A percentile compares a stretch with the other conserved stretches of the same genome.
These are phyloP conservation scores for Metopia argyrocephala DNA, from an alignment of 2,888 invertebrate species.

Conservation along the genomic window DNA sequence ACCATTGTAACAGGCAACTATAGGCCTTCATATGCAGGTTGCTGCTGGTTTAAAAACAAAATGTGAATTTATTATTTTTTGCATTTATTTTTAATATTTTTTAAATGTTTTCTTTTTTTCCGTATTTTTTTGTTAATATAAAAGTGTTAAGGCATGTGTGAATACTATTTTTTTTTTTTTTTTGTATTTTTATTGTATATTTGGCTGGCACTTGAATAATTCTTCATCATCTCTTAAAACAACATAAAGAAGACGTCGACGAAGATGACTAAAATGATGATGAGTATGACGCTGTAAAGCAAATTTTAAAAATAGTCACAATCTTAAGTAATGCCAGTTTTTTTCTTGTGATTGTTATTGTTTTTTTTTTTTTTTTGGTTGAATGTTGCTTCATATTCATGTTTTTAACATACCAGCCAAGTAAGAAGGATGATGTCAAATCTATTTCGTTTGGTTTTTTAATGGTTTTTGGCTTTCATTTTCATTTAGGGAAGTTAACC, in stretches of 20 bases:
- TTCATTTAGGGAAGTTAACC: slow-evolving; percentile 54
- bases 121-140: not conserved
- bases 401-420: slow-evolving; percentile 39
- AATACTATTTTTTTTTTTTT: not conserved
- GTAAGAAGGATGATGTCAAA: slow-evolving; percentile 55
- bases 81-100: not conserved
- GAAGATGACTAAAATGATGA: not conserved
- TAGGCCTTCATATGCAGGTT: slow-evolving; percentile 48
- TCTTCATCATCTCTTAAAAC: slow-evolving; percentile 62
- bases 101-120: not conserved
- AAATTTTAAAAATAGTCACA: slow-evolving; percentile 50
- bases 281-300: slow-evolving; percentile 36
- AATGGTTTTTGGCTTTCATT: slow-evolving; percentile 39
- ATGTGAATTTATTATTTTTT: not conserved
- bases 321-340: slow-evolving; percentile 60
- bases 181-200: slow-evolving; percentile 45
- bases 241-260: not conserved
- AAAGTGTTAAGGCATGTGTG: not conserved
- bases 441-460: slow-evolving; percentile 25
- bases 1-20: slow-evolving; percentile 32
- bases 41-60: slow-evolving; percentile 55
- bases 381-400: slow-evolving; percentile 23
- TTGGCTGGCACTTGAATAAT: slow-evolving; percentile 63
- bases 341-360: slow-evolving; percentile 17
- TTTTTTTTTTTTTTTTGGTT: no score